A percentile compares a stretch with the other conserved stretches of the same genome.
phyloP scores from a whole-genome alignment of 2,888 invertebrate genomes.

The Rhogogaster chlorosoma region DNA sequence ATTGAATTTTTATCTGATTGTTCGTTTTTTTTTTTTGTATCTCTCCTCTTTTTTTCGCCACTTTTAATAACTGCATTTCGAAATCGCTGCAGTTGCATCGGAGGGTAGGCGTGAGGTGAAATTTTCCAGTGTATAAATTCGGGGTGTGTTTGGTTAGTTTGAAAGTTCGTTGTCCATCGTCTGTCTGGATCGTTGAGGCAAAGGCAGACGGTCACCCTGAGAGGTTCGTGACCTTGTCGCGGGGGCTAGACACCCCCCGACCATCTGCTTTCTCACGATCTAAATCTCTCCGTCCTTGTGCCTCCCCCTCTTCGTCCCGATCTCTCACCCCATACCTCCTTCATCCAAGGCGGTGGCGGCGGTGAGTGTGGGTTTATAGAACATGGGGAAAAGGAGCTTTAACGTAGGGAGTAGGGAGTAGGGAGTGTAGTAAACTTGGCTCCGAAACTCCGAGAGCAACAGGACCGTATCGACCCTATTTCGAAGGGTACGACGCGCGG shows the following conservation, averaged over 20 bases:
- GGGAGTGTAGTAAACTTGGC: background rate
- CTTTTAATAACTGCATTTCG: too few relatives aligned
- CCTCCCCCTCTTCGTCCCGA: background rate
- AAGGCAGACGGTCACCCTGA: slow-evolving; percentile 46
- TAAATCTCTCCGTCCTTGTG: background rate
- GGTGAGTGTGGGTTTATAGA: background rate
- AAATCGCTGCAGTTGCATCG: too few relatives aligned
- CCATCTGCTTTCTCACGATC: background rate
- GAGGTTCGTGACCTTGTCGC: slow-evolving; percentile 42
- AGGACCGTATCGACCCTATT: slow-evolving; percentile 42
- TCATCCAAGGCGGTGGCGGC: background rate
- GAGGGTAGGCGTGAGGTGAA: too few relatives aligned
- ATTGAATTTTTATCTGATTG: background rate
- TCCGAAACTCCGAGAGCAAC: slow-evolving; percentile 35
- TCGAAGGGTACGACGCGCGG: background rate
- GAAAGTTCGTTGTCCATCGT: slow-evolving; percentile 10
- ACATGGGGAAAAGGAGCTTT: background rate
- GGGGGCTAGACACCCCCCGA: slow-evolving; percentile 30
- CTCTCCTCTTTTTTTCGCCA: too few relatives aligned
- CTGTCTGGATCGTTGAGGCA: slow-evolving; percentile 5
- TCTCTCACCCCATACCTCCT: background rate
- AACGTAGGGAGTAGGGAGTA: background rate
- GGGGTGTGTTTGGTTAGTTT: background rate
- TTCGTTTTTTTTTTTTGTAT: too few relatives aligned
- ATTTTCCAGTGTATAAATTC: too few relatives aligned